Conservation (phyloP, 1,140 invertebrate genomes). For the Rhyacophila brunnea region DNA sequence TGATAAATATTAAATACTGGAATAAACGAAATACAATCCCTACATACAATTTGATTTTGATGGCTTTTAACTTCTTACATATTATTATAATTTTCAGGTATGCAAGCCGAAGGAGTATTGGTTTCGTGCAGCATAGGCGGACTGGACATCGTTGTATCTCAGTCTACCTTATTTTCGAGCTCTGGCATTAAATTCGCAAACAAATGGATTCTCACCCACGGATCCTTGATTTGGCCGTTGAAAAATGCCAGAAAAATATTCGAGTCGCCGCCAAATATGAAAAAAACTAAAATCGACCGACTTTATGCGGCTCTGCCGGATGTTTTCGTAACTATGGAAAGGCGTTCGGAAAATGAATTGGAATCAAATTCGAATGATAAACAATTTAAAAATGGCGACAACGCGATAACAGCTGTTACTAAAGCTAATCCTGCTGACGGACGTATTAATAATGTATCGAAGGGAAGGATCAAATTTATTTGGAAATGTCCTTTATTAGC, state of each 20-base stretch:
- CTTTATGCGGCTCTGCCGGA: conserved; percentile 9
- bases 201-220: conserved; percentile 56
- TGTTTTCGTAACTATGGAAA: conserved; percentile 8
- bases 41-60: too few species aligned
- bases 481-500: conserved; percentile 56
- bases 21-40: too few species aligned
- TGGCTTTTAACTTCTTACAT: too few species aligned
- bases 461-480: conserved; percentile 43
- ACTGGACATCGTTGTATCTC: conserved; percentile 31
- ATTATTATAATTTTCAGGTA: conserved; percentile 27
- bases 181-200: conserved; percentile 55
- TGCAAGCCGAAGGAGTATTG: conserved; percentile 48
- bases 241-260: conserved; percentile 35
- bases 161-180: conserved; percentile 39
- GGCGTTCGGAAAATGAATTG: not conserved
- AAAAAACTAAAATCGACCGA: not conserved
- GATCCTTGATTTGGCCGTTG: conserved; percentile 49
- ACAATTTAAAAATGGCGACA: too few species aligned
- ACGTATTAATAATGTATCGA: conserved; percentile 5
- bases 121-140: conserved; percentile 45
- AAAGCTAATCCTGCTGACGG: too few species aligned
- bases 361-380: too few species aligned
- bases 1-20: too few species aligned
- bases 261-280: not conserved
- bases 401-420: too few species aligned